Evolutionary conservation across 1,140 invertebrate genomes (phyloP).

Genomic region (Galleria mellonella): DNA sequence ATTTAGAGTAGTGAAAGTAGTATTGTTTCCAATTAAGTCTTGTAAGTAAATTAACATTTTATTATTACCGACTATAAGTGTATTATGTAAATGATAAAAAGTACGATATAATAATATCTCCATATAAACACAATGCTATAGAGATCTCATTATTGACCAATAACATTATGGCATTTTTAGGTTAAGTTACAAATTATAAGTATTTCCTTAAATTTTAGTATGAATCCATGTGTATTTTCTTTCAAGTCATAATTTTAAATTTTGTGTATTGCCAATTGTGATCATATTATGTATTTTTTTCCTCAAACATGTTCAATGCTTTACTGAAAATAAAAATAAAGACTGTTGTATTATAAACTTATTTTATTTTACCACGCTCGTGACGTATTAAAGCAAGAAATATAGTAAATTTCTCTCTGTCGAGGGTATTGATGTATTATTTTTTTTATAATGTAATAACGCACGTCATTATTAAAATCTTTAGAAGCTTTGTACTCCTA

Average conservation of each 20-base stretch:
- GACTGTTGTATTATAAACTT: slow-evolving; percentile 71
- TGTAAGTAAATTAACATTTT: slow-evolving; percentile 49
- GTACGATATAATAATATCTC: slow-evolving; percentile 57
- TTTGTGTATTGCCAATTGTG: slow-evolving; percentile 52
- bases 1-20: slow-evolving; percentile 48
- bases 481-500: no score
- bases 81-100: slow-evolving; percentile 53
- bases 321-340: slow-evolving; percentile 70
- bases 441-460: no score
- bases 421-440: no score
- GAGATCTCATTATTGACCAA: slow-evolving; percentile 73
- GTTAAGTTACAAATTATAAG: slow-evolving; percentile 59
- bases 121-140: slow-evolving; percentile 55
- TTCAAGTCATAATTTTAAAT: slow-evolving; percentile 18
- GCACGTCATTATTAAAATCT: no score
- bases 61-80: slow-evolving; percentile 55
- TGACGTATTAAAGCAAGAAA: no score
- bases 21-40: slow-evolving; percentile 53
- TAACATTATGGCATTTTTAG: slow-evolving; percentile 73
- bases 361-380: slow-evolving; percentile 39
- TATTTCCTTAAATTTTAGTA: slow-evolving; percentile 46
- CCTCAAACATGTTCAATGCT: slow-evolving; percentile 54
- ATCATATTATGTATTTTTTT: slow-evolving; percentile 43
- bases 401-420: no score
- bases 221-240: slow-evolving; percentile 38